Conservation (phyloP, 92 coral and sea anemone species). For the Zoanthus sociatus region DNA sequence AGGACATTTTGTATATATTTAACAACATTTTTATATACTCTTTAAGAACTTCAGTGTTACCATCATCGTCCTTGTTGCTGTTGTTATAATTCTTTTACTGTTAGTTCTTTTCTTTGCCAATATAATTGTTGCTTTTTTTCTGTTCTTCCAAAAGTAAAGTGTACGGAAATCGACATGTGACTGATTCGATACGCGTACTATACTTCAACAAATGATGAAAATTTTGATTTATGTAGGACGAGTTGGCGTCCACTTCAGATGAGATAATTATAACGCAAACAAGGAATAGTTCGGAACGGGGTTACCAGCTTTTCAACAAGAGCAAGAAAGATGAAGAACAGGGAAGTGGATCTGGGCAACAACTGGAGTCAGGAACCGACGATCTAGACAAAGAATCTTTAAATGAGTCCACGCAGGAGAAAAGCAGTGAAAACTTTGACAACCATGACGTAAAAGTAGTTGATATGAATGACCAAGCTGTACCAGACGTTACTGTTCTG, state of each 20-base stretch:
- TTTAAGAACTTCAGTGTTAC: too few species aligned
- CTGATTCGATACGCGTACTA: too few species aligned
- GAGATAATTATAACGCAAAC: neutral
- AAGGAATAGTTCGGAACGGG: neutral
- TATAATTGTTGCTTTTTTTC: too few species aligned
- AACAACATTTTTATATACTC: too few species aligned
- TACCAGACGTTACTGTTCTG: neutral
- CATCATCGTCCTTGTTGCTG: too few species aligned
- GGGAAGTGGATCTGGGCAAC: constrained; percentile 7
- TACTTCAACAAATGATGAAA: too few species aligned
- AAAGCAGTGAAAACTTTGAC: neutral
- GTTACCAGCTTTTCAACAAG: neutral
- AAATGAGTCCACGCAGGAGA: neutral
- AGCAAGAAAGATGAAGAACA: neutral
- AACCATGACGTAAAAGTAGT: neutral
- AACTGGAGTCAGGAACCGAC: constrained; percentile 5
- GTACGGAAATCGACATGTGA: too few species aligned
- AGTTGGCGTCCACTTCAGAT: neutral
- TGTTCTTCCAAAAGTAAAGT: too few species aligned
- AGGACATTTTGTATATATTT: too few species aligned
- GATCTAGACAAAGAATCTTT: neutral
- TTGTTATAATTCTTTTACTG: too few species aligned
- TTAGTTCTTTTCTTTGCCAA: too few species aligned
- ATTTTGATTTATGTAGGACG: neutral
- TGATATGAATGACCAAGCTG: neutral